Evolutionary conservation across 1,140 invertebrate genomes (phyloP).

Genomic region (Colletes latitarsis): DNA sequence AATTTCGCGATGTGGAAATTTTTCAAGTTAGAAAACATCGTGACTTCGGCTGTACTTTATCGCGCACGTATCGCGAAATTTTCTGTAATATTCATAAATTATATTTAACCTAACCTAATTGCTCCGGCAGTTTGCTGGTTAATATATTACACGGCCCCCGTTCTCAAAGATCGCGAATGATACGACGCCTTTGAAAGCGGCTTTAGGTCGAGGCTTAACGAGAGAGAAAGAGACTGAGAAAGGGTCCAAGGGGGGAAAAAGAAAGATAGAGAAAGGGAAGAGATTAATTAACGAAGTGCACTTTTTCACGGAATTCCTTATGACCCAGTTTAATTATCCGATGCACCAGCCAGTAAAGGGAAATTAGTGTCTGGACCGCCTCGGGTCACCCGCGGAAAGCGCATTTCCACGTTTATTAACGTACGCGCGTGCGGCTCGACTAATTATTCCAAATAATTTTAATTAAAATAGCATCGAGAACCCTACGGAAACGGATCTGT

Average conservation of each 20-base stretch:
- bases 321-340: slow-evolving; percentile 10
- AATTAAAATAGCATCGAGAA: not conserved
- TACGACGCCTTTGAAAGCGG: not conserved
- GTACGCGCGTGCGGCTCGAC: not conserved
- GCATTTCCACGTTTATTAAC: not conserved
- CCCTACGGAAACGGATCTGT: not conserved
- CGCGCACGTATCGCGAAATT: too few species aligned
- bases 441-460: slow-evolving; percentile 2
- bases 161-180: not conserved
- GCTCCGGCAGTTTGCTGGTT: too few species aligned
- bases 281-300: slow-evolving; percentile 24
- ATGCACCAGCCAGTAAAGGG: not conserved
- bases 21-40: too few species aligned
- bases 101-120: too few species aligned
- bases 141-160: too few species aligned
- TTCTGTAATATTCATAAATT: too few species aligned
- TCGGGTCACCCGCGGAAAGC: not conserved
- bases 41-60: too few species aligned
- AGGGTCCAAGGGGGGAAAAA: too few species aligned
- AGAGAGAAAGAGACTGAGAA: too few species aligned
- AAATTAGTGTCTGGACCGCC: not conserved
- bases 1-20: too few species aligned
- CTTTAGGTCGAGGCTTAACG: not conserved
- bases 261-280: too few species aligned
- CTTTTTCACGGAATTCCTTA: not conserved